phyloP scores from a whole-genome alignment of 2,888 invertebrate genomes.

The Spilarctia lutea region DNA sequence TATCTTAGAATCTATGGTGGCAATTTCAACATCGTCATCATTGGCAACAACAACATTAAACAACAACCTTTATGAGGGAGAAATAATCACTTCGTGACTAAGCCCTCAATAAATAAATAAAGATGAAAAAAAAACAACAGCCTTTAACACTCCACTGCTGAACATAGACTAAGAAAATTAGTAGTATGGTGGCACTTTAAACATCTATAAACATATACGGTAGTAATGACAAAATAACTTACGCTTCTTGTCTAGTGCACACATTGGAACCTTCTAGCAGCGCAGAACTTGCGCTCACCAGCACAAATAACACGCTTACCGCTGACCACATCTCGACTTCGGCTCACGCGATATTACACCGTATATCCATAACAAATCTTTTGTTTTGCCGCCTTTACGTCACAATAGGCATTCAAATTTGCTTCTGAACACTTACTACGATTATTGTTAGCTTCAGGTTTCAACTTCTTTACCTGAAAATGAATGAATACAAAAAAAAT shows the following conservation, averaged over 20 bases:
- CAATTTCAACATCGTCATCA: background rate
- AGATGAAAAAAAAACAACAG: too few relatives aligned
- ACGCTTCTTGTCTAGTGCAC: slow-evolving; percentile 89
- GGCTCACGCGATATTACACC: slow-evolving; percentile 60
- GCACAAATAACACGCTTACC: slow-evolving; percentile 60
- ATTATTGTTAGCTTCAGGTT: slow-evolving; percentile 28
- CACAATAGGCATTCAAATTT: slow-evolving; percentile 64
- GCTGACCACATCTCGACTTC: slow-evolving; percentile 72
- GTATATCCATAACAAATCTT: slow-evolving; percentile 78
- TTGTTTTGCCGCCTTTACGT: slow-evolving; percentile 67
- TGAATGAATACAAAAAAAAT: slow-evolving; percentile 6
- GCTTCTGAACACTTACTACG: slow-evolving; percentile 35
- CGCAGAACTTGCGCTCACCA: slow-evolving; percentile 61
- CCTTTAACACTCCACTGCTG: too few relatives aligned
- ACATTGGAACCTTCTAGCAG: slow-evolving; percentile 91
- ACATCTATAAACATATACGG: background rate
- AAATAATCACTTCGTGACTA: too few relatives aligned
- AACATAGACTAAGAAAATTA: too few relatives aligned
- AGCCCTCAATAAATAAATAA: too few relatives aligned
- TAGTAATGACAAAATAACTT: slow-evolving; percentile 38
- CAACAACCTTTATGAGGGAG: too few relatives aligned
- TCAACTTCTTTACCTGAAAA: slow-evolving; percentile 38
- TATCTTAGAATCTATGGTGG: background rate
- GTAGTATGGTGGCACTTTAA: background rate
- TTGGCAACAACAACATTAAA: too few relatives aligned